phyloP scores from a whole-genome alignment of 2,113 vertebrate genomes.

The Isurus oxyrinchus region DNA sequence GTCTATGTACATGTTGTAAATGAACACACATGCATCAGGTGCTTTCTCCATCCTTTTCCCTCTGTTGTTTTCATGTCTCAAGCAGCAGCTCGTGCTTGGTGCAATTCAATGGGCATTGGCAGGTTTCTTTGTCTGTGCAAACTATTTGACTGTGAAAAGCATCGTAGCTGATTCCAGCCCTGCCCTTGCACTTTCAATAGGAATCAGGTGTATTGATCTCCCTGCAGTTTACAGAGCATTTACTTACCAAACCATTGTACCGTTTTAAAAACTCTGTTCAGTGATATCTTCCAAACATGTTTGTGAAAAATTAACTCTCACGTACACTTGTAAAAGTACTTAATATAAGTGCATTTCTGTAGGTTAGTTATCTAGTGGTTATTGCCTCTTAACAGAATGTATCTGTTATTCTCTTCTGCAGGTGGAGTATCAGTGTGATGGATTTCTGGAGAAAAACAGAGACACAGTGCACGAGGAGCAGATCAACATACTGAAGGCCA shows the following conservation, averaged over 20 bases:
- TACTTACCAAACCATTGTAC: background rate
- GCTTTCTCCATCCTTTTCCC: background rate
- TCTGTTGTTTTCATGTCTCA: background rate
- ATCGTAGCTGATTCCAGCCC: background rate
- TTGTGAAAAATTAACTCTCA: background rate
- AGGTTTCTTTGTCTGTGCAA: background rate
- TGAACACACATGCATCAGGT: background rate
- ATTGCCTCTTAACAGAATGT: background rate
- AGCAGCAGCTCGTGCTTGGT: background rate
- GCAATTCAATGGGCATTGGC: background rate
- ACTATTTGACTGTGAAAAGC: background rate
- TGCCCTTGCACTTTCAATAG: background rate
- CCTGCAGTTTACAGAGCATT: background rate
- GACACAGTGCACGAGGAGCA: constrained; percentile 86
- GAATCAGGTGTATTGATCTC: background rate
- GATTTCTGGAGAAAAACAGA: constrained; percentile 85
- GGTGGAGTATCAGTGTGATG: constrained; percentile 83
- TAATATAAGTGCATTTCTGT: background rate
- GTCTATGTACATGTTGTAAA: background rate
- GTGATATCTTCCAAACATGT: background rate
- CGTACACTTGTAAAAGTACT: background rate
- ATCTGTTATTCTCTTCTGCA: constrained; percentile 42
- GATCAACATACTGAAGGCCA: constrained; percentile 88
- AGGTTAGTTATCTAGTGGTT: background rate
- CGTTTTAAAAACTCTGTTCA: background rate